Evolutionary conservation across 2,888 invertebrate species (phyloP).

Genomic region (Ernsta delagoae): DNA sequence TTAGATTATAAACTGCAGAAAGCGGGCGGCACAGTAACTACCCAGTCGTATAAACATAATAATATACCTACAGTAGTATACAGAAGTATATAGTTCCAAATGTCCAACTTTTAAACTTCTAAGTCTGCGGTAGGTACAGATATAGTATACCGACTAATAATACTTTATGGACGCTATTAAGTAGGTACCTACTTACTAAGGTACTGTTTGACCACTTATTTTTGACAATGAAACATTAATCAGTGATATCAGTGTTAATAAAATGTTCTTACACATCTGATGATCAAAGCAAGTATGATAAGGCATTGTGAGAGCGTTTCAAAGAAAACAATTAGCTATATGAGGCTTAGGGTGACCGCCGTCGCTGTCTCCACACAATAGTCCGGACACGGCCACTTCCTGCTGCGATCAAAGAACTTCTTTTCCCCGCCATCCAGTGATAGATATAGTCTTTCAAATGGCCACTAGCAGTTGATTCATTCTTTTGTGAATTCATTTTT

Average conservation of each 20-base stretch:
- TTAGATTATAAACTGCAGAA: no score
- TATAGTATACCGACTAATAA: no score
- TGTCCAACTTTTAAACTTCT: no score
- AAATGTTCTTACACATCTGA: constrained; percentile 7
- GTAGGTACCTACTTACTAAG: no score
- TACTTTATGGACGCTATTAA: no score
- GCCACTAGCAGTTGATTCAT: not conserved
- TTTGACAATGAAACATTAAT: no score
- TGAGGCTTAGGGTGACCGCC: constrained; percentile 66
- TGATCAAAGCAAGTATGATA: constrained; percentile 77
- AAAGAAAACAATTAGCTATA: constrained; percentile 82
- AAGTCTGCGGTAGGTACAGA: no score
- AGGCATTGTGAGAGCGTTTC: constrained; percentile 70
- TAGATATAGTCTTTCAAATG: constrained; percentile 36
- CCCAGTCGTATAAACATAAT: no score
- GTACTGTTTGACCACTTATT: no score
- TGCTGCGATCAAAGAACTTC: constrained; percentile 63
- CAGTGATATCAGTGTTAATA: not conserved
- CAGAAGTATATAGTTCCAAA: no score
- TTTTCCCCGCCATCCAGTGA: constrained; percentile 48
- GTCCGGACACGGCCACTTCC: constrained; percentile 72
- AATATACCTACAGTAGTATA: no score
- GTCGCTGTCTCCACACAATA: constrained; percentile 57
- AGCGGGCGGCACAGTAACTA: no score
- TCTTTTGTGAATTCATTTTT: not conserved